A percentile compares a stretch with the other conserved stretches of the same genome.
Conservation (phyloP, 2,797 vertebrate genomes). For the Siniperca scherzeri region DNA sequence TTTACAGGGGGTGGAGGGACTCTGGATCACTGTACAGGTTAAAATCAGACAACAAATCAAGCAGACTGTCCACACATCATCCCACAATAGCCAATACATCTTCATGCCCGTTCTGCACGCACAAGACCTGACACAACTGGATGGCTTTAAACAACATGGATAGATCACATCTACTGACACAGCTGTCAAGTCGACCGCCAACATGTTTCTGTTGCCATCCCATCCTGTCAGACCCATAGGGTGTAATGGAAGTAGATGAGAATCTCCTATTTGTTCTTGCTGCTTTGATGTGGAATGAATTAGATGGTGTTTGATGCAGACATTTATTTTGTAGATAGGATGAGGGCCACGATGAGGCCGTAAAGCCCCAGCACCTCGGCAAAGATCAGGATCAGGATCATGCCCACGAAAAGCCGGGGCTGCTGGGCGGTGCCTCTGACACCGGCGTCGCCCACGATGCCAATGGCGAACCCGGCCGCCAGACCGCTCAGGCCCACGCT, state of each 20-base stretch:
- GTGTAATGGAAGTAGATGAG: slow-evolving; percentile 81
- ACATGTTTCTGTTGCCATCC: slow-evolving; percentile 75
- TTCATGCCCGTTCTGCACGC: slow-evolving; percentile 78
- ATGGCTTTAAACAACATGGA: slow-evolving; percentile 79
- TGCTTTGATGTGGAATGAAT: slow-evolving; percentile 83
- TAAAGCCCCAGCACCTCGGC: slow-evolving; percentile 99
- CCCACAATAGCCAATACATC: slow-evolving; percentile 81
- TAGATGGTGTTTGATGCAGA: slow-evolving; percentile 72
- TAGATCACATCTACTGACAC: slow-evolving; percentile 70
- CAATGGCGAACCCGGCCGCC: slow-evolving; percentile 98
- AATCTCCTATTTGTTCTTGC: slow-evolving; percentile 83
- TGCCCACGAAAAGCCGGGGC: slow-evolving; percentile 98
- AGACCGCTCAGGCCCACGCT: slow-evolving; percentile 98
- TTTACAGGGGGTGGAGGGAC: slow-evolving; percentile 87
- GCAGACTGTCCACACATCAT: slow-evolving; percentile 83
- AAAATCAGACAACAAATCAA: slow-evolving; percentile 85
- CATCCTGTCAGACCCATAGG: slow-evolving; percentile 78
- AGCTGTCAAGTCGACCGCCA: slow-evolving; percentile 56
- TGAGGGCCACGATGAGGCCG: slow-evolving; percentile 98
- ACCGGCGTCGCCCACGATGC: slow-evolving; percentile 97
- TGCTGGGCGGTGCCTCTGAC: slow-evolving; percentile 98
- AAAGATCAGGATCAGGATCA: slow-evolving; percentile 99
- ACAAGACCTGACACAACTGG: slow-evolving; percentile 79
- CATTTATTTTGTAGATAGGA: slow-evolving; percentile 96
- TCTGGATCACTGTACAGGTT: slow-evolving; percentile 87